phyloP scores from a whole-genome alignment of 2,888 invertebrate species.

The Acrobasis repandana region DNA sequence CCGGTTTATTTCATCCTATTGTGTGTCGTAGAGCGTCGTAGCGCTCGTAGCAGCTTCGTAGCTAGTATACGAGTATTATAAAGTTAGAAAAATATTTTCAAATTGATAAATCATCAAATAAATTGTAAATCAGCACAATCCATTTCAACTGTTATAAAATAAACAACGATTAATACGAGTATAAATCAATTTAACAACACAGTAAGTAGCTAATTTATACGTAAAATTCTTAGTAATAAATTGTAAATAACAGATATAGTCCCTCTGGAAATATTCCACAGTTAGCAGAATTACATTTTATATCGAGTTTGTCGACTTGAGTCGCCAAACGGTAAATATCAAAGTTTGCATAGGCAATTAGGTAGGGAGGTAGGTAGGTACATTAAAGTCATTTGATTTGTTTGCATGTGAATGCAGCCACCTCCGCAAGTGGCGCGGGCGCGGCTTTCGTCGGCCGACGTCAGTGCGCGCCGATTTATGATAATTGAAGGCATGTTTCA shows the following conservation, averaged over 20 bases:
- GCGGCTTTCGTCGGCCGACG: constrained; percentile 69
- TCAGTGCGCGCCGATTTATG: constrained; percentile 79
- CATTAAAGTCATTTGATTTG: constrained; percentile 53
- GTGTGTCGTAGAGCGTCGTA: constrained; percentile 1
- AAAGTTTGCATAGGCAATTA: constrained; percentile 40
- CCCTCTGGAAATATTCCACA: constrained; percentile 22
- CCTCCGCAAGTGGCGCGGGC: constrained; percentile 56
- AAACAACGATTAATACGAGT: constrained; percentile 13
- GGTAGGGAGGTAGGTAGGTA: constrained; percentile 27
- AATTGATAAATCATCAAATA: not conserved
- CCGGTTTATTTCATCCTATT: not conserved
- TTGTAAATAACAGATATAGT: constrained; percentile 20
- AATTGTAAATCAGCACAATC: constrained; percentile 3
- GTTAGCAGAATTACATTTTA: constrained; percentile 18
- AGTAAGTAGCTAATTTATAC: constrained; percentile 19
- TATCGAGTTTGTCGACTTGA: constrained; percentile 18
- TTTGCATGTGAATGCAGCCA: constrained; percentile 54
- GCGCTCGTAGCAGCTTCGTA: constrained; percentile 5
- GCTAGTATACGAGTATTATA: not conserved
- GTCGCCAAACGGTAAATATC: constrained; percentile 31
- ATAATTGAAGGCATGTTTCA: constrained; percentile 83
- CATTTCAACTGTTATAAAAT: constrained; percentile 13
- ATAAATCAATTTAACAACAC: constrained; percentile 18
- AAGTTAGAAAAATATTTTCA: not conserved
- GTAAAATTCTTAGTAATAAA: constrained; percentile 22